Percentiles rank a stretch among this genome's conserved stretches.
phyloP scores from a whole-genome alignment of 2,797 vertebrate genomes.

The Pachyuromys duprasi region DNA sequence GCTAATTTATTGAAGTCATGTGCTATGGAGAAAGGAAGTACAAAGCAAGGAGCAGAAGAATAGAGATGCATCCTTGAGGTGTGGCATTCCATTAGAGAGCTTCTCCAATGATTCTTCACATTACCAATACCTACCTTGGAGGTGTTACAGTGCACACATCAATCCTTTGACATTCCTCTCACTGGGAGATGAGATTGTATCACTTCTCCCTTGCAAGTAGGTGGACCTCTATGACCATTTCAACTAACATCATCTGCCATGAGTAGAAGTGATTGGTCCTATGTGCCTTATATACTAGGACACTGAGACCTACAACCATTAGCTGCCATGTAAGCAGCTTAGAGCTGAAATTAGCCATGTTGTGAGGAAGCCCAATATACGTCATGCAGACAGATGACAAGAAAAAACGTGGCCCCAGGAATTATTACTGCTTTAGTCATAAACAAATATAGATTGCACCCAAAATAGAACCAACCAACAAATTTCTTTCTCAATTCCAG shows the following conservation, averaged over 20 bases:
- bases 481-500: neutral
- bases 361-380: neutral
- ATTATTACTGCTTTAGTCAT: neutral
- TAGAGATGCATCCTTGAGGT: neutral
- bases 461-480: neutral
- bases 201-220: neutral
- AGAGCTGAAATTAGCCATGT: neutral
- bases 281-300: neutral
- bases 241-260: neutral
- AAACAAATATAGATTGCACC: rapidly evolving
- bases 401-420: neutral
- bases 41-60: neutral
- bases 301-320: neutral
- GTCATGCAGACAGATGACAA: rapidly evolving
- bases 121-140: too few relatives aligned
- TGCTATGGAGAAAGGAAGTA: neutral
- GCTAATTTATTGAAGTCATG: neutral
- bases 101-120: neutral
- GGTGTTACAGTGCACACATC: neutral
- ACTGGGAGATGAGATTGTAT: neutral
- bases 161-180: neutral
- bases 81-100: neutral
- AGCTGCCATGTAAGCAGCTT: neutral
- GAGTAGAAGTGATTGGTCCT: neutral
- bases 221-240: neutral